Evolutionary conservation across 2,888 invertebrate species (phyloP).

Genomic region (Lumbricus terrestris): DNA sequence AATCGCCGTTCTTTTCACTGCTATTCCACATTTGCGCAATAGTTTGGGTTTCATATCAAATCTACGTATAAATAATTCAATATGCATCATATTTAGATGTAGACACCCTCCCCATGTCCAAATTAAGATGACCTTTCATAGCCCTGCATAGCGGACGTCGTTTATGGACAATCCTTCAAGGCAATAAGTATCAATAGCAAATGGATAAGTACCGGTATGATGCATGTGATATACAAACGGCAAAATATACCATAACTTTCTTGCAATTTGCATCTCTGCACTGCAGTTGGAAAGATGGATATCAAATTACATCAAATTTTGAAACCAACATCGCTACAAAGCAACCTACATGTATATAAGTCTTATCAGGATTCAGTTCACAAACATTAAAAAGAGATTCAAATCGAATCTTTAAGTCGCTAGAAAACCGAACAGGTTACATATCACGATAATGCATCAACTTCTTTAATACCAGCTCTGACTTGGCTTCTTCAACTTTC

Average conservation of each 20-base stretch:
- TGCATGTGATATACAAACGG: not conserved
- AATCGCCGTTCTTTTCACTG: too few relatives aligned
- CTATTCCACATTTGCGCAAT: too few relatives aligned
- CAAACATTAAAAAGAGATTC: not conserved
- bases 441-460: not conserved
- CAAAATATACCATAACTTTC: not conserved
- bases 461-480: constrained; percentile 5
- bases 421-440: not conserved
- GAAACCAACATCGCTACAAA: not conserved
- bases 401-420: not conserved
- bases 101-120: too few relatives aligned
- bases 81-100: too few relatives aligned
- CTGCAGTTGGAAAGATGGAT: not conserved
- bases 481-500: not conserved
- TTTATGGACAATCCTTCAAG: too few relatives aligned
- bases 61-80: too few relatives aligned
- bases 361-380: not conserved
- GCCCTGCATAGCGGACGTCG: too few relatives aligned
- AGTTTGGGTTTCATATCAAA: too few relatives aligned
- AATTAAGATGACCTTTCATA: too few relatives aligned
- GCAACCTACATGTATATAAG: not conserved
- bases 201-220: too few relatives aligned
- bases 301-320: not conserved
- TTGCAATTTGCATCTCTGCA: not conserved
- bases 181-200: too few relatives aligned